Percentiles rank a stretch among this genome's conserved stretches.
These are phyloP conservation scores for Poecile atricapillus DNA, from an alignment of 2,113 vertebrate species.

Conservation along the genomic window DNA sequence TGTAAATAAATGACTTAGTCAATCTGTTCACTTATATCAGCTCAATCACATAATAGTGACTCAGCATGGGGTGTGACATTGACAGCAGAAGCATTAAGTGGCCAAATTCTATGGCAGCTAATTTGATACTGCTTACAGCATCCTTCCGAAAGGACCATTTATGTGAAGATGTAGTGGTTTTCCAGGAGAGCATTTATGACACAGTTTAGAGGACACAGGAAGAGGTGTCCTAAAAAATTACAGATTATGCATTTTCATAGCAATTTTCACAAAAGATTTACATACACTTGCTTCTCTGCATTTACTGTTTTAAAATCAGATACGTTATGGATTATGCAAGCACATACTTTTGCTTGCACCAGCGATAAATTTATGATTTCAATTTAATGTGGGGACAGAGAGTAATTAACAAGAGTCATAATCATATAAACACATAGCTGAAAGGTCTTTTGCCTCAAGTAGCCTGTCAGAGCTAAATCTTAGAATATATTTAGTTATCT, in stretches of 20 bases:
- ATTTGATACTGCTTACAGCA: conserved; percentile 43
- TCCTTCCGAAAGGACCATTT: not conserved
- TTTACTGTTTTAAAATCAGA: not conserved
- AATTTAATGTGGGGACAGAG: not conserved
- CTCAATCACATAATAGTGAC: conserved; percentile 4
- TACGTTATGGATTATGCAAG: not conserved
- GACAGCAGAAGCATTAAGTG: conserved; percentile 5
- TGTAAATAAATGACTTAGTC: not conserved
- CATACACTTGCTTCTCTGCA: not conserved
- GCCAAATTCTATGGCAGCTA: conserved; percentile 20
- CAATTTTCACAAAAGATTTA: not conserved
- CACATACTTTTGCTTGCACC: not conserved
- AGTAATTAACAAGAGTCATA: not conserved
- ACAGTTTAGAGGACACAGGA: not conserved
- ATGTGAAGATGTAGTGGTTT: not conserved
- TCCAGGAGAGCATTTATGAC: not conserved
- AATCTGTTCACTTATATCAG: not conserved
- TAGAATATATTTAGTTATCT: not conserved
- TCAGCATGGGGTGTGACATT: not conserved
- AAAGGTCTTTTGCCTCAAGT: not conserved
- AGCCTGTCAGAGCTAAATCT: not conserved
- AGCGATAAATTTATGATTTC: not conserved
- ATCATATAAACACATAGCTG: not conserved
- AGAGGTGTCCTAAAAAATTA: not conserved
- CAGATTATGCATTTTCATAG: not conserved